Conservation (phyloP, 2,888 invertebrate genomes). For the Lacanobia wlatinum region DNA sequence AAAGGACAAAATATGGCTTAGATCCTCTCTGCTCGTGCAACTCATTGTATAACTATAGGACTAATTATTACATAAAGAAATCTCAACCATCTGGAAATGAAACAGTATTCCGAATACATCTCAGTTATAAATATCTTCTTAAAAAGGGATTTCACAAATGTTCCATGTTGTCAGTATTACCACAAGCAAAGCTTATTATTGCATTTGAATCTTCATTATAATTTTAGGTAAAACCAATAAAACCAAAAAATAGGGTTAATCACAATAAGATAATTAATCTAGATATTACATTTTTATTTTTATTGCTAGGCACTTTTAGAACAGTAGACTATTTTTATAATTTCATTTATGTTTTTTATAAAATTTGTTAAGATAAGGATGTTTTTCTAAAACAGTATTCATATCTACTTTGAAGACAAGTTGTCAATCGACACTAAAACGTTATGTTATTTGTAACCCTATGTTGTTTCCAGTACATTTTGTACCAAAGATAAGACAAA, state of each 20-base stretch:
- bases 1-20: constrained; percentile 79
- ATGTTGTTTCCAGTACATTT: neutral
- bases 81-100: constrained; percentile 13
- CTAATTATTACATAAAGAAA: neutral
- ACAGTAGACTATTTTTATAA: constrained; percentile 1
- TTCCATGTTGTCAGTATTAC: constrained; percentile 40
- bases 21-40: neutral
- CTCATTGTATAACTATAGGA: neutral
- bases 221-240: constrained; percentile 11
- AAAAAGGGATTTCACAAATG: neutral
- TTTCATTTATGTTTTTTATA: neutral
- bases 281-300: neutral
- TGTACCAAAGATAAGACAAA: neutral
- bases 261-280: constrained; percentile 6
- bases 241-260: constrained; percentile 7
- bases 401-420: neutral
- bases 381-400: neutral
- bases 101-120: constrained; percentile 11
- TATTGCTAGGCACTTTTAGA: neutral
- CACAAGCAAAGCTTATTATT: constrained; percentile 9
- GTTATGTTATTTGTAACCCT: neutral
- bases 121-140: constrained; percentile 15
- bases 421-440: neutral
- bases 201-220: constrained; percentile 36
- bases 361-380: neutral